phyloP scores from a whole-genome alignment of 2,888 invertebrate species.

The Apotomis betuletana region DNA sequence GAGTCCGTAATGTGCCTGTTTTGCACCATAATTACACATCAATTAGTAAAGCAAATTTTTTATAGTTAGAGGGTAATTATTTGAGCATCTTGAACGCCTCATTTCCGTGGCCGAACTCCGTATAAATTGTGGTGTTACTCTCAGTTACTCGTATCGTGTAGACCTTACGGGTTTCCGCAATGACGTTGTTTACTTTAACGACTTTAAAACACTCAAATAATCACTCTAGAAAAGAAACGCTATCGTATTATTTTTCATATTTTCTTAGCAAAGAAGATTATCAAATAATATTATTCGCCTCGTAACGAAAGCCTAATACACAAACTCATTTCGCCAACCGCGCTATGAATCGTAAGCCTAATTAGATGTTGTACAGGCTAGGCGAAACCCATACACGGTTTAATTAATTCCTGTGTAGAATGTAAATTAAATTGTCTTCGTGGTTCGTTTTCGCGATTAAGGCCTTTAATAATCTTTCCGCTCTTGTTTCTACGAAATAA shows the following conservation, averaged over 20 bases:
- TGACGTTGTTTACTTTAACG: no score
- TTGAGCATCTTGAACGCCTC: no score
- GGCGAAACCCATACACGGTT: constrained; percentile 23
- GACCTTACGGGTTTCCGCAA: no score
- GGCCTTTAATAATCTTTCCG: not conserved
- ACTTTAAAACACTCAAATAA: no score
- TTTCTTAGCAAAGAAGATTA: constrained; percentile 16
- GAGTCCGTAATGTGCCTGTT: no score
- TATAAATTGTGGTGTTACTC: no score
- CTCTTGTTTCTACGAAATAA: not conserved
- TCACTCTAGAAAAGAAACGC: no score
- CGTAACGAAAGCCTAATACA: constrained; percentile 25
- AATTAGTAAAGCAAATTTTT: no score
- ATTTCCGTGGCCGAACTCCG: no score
- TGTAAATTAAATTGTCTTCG: constrained; percentile 19
- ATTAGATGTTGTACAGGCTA: constrained; percentile 33
- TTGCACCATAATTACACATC: no score
- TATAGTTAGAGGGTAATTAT: no score
- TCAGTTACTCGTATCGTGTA: no score
- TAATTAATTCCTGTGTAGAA: constrained; percentile 35
- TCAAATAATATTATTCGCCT: constrained; percentile 22
- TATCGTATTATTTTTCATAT: not conserved
- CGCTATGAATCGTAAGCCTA: constrained; percentile 29
- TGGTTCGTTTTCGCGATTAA: constrained; percentile 2
- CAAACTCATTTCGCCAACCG: constrained; percentile 33